Conservation (phyloP, 2,888 invertebrate species). For the Phyllotreta striolata region DNA sequence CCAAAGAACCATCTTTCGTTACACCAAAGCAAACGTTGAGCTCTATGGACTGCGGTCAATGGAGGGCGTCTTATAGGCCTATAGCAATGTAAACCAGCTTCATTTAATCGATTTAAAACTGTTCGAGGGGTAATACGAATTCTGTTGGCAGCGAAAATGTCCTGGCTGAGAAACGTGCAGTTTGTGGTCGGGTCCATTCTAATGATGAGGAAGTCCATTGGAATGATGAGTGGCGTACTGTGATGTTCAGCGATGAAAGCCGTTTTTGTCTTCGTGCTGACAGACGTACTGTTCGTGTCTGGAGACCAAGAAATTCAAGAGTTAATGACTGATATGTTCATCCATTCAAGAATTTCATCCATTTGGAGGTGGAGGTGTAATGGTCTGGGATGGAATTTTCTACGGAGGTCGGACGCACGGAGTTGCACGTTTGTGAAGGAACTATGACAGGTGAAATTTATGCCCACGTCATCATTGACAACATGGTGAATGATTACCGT, state of each 20-base stretch:
- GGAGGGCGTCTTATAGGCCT: conserved; percentile 27
- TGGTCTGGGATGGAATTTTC: background rate
- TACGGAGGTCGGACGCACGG: background rate
- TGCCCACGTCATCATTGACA: background rate
- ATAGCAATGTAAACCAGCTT: conserved; percentile 24
- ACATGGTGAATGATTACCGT: background rate
- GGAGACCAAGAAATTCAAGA: background rate
- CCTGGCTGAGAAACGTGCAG: conserved; percentile 11
- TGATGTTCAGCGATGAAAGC: background rate
- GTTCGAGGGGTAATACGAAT: conserved; percentile 28
- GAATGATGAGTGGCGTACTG: background rate
- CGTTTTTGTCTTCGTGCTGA: background rate
- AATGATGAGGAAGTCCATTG: too few species aligned
- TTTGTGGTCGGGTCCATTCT: background rate
- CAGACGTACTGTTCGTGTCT: background rate
- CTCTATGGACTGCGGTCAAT: conserved; percentile 17
- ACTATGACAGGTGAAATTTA: background rate
- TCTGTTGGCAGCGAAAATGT: conserved; percentile 26
- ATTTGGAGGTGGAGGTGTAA: background rate
- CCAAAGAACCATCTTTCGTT: too few species aligned
- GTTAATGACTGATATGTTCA: background rate
- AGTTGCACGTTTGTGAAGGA: background rate
- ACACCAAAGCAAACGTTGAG: conserved; percentile 16
- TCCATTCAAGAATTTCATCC: background rate
- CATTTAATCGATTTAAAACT: conserved; percentile 31